Base-by-base conservation (phyloP, 2,797 vertebrate genomes). In the Myripristis jacobus region DNA sequence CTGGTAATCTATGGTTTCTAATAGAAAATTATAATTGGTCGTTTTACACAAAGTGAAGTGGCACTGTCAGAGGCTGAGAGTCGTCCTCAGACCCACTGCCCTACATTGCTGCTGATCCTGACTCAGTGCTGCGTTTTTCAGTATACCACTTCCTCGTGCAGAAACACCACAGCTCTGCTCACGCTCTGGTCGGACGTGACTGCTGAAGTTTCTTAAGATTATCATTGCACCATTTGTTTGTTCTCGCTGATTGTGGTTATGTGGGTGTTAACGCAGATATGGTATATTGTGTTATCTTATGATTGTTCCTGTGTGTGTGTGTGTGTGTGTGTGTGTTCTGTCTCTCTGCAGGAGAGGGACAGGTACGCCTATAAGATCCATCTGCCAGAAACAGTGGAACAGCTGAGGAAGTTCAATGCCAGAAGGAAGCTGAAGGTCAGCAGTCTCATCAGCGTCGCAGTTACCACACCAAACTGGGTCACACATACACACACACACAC, bases 301-400 rank as follows among this genome's bases (percentile, higher is more conserved):
- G n/a, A n/a, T n/a, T n/a, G n/a, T n/a, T n/a, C n/a, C n/a, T 9
- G 10, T n/a, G 1, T 54, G 24, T 31, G 29, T 66, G 24, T 16
- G 34, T 44, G 24, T 31, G 10, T 56, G 41, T 24, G n/a, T 48
- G 1, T 57, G 46, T 58, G 10, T 44, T 16, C 22, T 31, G 16
- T 19, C 7, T 55, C 50, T 81, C 15, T 15, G n/a, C n/a, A 99
- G 98, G 98, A 99, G 89, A 95, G 98, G 91, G 98, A 99, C 94
- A 96, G 98, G 90, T 99, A 99, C 85, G 96, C 98, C 89, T 99
- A 99, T 94, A 99, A 99, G 93, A 99, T 99, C 93, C 98, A 99
- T 93, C 95, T 99, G 87, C 97, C 96, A 50, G 98, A 99, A 92
- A 99, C 98, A 1, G 98, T 99, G 86, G 98, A 99, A 75, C 98